A percentile compares a stretch with the other conserved stretches of the same genome.
phyloP scores from a whole-genome alignment of 2,113 vertebrate species.

The Petrocephalus zakoni region DNA sequence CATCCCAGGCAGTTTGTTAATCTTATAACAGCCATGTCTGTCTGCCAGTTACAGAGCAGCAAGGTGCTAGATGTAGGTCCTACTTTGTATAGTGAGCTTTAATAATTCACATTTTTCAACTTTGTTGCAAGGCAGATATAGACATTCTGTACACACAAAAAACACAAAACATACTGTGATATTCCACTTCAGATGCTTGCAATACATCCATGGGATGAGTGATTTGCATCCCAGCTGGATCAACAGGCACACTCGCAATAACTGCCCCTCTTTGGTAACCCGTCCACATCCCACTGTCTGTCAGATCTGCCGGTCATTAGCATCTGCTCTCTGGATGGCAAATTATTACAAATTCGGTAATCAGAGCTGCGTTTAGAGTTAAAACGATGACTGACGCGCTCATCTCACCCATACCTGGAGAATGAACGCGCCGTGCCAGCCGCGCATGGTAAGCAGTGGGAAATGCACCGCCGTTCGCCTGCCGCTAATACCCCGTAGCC shows the following conservation, averaged over 20 bases:
- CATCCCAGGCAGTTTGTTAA: neutral
- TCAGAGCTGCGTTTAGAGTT: neutral
- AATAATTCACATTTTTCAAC: neutral
- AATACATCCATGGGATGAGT: neutral
- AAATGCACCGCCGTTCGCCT: neutral
- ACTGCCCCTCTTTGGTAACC: neutral
- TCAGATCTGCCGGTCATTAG: neutral
- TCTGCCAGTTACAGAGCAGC: neutral
- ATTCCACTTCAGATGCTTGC: neutral
- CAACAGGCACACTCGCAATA: neutral
- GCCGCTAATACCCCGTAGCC: neutral
- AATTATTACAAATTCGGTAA: slow-evolving; percentile 11
- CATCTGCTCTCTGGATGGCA: slow-evolving; percentile 9
- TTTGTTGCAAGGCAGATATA: neutral
- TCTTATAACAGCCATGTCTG: neutral
- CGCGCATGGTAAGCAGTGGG: neutral
- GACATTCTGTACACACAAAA: neutral
- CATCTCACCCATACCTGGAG: neutral
- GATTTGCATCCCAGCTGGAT: neutral
- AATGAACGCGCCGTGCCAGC: neutral
- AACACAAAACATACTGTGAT: neutral
- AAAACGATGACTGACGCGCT: slow-evolving; percentile 3
- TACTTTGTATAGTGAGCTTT: neutral
- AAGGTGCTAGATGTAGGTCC: neutral
- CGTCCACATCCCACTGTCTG: neutral